Evolutionary conservation across 2,113 vertebrate species (phyloP), one percentile per base, ranked within the genome.

Genomic region (Platanista minor): DNA sequence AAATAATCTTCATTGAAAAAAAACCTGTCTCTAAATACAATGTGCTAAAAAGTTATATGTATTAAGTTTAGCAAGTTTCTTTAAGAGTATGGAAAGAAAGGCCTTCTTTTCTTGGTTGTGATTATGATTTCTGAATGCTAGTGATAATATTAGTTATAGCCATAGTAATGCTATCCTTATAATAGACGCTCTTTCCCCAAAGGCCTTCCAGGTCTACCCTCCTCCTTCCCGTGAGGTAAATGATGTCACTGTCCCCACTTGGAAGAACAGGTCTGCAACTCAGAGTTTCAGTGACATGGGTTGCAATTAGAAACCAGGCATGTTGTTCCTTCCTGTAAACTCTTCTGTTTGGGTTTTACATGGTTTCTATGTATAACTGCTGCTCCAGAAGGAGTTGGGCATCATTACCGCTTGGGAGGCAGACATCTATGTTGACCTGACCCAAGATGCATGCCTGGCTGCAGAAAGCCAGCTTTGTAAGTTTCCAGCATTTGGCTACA

Each of bases 1-100:
- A 52, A 17, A 17, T 52, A 52, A 18, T 52, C 52, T 52, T 52
- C 52, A 52, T 52, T 52, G 17, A 52, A 52, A 52, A 52, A 52
- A 52, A 52, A 9, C n/a, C 49, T 52, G 49, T 15, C 15, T 52
- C 49, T 90, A 95, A 96, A 91, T 95, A 86, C 93, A 95, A 0
- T 43, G 49, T 93, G 62, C 89, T 95, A 57, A 69, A 59, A 95
- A 88, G 64, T 82, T 82, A 75, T 36, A n/a, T 87, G n/a, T 59
- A 43, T 89, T 97, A 84, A 78, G 71, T 93, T 71, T 75, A 83
- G 67, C 39, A 74, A 90, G 77, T 77, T 4, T 80, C 57, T 90
- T 89, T 90, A 39, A 94, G 94, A 78, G 49, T 87, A 9, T 82
- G 36, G 78, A 52, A 61, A 83, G 54, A 72, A 75, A 13, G 49